Evolutionary conservation across 2,888 invertebrate genomes (phyloP).

Genomic region (Cepaea hortensis): DNA sequence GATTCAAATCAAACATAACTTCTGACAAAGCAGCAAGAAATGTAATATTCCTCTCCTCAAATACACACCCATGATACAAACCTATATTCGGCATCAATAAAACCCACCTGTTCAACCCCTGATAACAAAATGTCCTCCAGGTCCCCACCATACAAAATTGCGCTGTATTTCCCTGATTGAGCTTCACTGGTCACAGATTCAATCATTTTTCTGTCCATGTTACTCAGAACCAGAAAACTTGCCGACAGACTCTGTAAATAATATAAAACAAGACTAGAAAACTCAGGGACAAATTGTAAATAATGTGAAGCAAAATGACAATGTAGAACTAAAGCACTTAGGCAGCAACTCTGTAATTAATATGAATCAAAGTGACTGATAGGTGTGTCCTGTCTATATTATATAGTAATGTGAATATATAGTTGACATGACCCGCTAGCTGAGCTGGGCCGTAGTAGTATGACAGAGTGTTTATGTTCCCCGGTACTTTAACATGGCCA

Average conservation of each 20-base stretch:
- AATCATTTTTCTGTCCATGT: slow-evolving; percentile 56
- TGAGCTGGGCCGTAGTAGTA: too few relatives aligned
- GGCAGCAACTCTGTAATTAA: too few relatives aligned
- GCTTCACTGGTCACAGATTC: slow-evolving; percentile 56
- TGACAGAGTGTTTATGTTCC: too few relatives aligned
- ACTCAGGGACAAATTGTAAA: slow-evolving; percentile 54
- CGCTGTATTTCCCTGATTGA: slow-evolving; percentile 56
- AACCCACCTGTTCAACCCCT: slow-evolving; percentile 24
- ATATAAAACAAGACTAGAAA: slow-evolving; percentile 55
- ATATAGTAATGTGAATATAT: too few relatives aligned
- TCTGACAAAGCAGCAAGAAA: too few relatives aligned
- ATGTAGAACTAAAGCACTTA: background rate
- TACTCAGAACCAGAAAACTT: slow-evolving; percentile 62
- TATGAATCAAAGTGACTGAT: too few relatives aligned
- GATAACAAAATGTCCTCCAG: slow-evolving; percentile 60
- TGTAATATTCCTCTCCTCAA: too few relatives aligned
- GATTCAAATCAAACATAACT: too few relatives aligned
- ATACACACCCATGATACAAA: too few relatives aligned
- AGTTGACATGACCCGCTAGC: too few relatives aligned
- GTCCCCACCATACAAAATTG: slow-evolving; percentile 67
- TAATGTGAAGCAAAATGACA: background rate
- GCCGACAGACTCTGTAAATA: slow-evolving; percentile 55
- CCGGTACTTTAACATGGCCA: too few relatives aligned
- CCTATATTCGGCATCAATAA: background rate
- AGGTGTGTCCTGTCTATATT: too few relatives aligned